Base-by-base conservation (phyloP, 1,140 invertebrate genomes). In the Dendrolimus punctatus region DNA sequence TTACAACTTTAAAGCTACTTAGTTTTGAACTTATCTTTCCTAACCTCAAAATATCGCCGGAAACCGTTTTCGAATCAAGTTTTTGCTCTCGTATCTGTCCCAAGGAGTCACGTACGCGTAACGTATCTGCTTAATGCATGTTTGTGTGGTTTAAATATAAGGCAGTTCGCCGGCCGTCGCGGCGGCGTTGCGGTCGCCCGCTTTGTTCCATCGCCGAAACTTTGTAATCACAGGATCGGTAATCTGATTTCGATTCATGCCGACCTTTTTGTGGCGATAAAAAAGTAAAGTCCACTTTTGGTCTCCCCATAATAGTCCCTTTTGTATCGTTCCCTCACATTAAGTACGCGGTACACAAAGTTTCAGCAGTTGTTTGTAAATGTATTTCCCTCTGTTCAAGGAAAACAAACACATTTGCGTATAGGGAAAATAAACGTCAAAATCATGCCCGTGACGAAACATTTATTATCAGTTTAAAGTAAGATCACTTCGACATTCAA, bases 171-270 rank as follows among this genome's bases (percentile, higher is more conserved):
- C 38, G 6, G 7, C 6, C 39, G 9, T 40, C 39, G 59, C 62
- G 56, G 66, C 60, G 52, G 69, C 68, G 58, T 67, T 78, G 80
- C 68, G 80, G 80, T 80, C 66, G 60, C 65, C 65, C 62, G 58
- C 66, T 55, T 70, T 75, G 23, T 68, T 73, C 64, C 66, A 44
- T 38, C 37, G 40, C 60, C 64, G 65, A 71, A 83, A 80, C 72
- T 82, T 80, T 69, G 56, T 76, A 73, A 79, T 77, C 67, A 57
- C 71, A 66, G 64, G 63, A 66, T 64, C 66, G 61, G 51, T 84
- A 77, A 81, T 78, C 77, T 68, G 68, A 76, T 80, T 81, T 79
- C 74, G 67, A 78, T 80, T 71, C 67, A 71, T 71, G 65, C 66
- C 59, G 51, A 54, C 64, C 73, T 73, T 79, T 80, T 76, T 81